Base-by-base conservation (phyloP, 2,113 vertebrate species). In the Balaeniceps rex region DNA sequence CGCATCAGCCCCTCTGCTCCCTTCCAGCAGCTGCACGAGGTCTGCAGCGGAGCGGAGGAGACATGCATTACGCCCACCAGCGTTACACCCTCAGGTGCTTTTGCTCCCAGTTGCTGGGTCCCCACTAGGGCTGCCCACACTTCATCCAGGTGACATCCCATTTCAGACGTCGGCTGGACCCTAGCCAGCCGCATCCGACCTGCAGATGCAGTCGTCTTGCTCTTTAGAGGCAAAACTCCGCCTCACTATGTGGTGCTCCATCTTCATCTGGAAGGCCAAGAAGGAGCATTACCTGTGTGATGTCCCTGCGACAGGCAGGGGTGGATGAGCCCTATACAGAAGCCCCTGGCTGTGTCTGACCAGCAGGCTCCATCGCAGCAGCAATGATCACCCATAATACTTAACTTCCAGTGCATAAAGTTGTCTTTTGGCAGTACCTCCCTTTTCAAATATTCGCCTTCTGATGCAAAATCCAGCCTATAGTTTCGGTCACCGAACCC, bases 31-130 rank as follows among this genome's bases (percentile, higher is more conserved):
- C 40, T 2, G 0, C 1, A 1, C 4, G 0, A 74, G 14, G 24
- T 46, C 70, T 82, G 14, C 3, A 3, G 15, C 22, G 0, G 31
- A 47, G 68, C 4, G 3, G 38, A 74, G 70, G 12, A 78, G 22
- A 15, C 6, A 4, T 0, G 0, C 26, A 2, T 71, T 66, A 11
- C 2, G 3, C 40, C 58, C 38, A 13, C 10, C 38, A 55, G 38
- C 4, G 1, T 78, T 38, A 51, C 2, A 8, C 7, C 21, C 22
- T 81, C 2, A 2, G 17, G 4, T 23, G 31, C 25, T 70, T 83
- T 47, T 63, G 26, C 68, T 44, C 51, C 55, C 31, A 11, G 34
- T 71, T 42, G 57, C 66, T 87, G 22, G 25, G 40, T 89, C 17
- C 34, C n/a, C 46, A 6, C 23, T 54, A 31, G 42, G 75, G 24